Base-by-base conservation (phyloP, 2,888 invertebrate genomes). In the Agrenia bidenticulata region DNA sequence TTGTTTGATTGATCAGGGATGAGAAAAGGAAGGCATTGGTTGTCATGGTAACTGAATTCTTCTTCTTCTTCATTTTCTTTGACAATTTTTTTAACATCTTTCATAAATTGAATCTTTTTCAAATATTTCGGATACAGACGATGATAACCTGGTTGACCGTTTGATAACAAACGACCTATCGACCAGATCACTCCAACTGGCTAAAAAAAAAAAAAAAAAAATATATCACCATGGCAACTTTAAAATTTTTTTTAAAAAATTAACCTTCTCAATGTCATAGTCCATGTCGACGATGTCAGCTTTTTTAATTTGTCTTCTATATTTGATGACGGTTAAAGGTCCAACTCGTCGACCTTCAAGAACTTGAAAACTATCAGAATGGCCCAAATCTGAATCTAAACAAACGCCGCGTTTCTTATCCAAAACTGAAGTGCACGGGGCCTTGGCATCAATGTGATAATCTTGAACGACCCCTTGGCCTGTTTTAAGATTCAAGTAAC, bases 81-180 rank as follows among this genome's bases (percentile, higher is more conserved):
- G 51, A 13, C 61, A 53, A 19, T 51, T 7, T 24, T 11, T 15
- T 51, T 45, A 57, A 57, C 13, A 58, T 57, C 23, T 58, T 61
- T 84, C 64, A 84, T 85, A 26, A 94, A 84, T 68, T 87, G 83
- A 15, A 94, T 81, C 69, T 83, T 80, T 4, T 90, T 82, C 80
- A 89, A 85, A 24, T 83, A 83, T 78, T 88, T 87, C 11, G 89
- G 90, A 81, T 89, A 92, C 64, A 87, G 80, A 61, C 89, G 87
- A 79, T 94, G 94, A 81, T 89, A 92, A 72, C 87, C 86, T 0
- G 94, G 94, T 78, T 91, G 90, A 68, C 86, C 86, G 74, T 86
- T 87, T 26, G 85, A 83, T 56, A 74, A 62, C 73, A 93, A 81
- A 71, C 86, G 84, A 2, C 94, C 94, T 62, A 93, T 81, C 1